Conservation (phyloP, 2,113 vertebrate genomes). For the Oenanthe oenanthe region DNA sequence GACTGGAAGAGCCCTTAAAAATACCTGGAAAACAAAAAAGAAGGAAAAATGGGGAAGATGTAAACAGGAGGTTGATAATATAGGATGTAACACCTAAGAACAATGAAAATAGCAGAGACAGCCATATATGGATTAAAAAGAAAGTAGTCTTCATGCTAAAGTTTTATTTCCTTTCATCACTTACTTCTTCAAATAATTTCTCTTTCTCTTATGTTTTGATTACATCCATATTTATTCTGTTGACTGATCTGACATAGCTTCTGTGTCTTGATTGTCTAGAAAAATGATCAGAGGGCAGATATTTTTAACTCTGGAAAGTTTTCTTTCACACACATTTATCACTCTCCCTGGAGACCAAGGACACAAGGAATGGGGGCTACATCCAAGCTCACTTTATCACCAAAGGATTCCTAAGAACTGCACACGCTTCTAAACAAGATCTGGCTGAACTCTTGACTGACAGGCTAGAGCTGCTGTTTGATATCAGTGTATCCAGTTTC, state of each 20-base stretch:
- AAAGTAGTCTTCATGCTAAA: not conserved
- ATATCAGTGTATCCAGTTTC: slow-evolving; percentile 21
- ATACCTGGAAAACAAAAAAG: not conserved
- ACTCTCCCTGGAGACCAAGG: slow-evolving; percentile 40
- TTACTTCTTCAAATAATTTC: not conserved
- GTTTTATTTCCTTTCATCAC: not conserved
- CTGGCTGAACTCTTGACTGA: slow-evolving; percentile 47
- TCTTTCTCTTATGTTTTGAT: not conserved
- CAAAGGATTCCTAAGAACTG: slow-evolving; percentile 26
- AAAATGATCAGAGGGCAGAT: slow-evolving; percentile 10
- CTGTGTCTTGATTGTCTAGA: not conserved
- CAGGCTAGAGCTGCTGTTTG: slow-evolving; percentile 29
- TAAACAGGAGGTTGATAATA: not conserved
- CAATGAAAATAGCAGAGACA: not conserved
- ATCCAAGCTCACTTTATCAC: slow-evolving; percentile 32
- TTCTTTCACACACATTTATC: slow-evolving; percentile 13
- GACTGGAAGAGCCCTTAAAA: not conserved
- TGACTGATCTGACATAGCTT: not conserved
- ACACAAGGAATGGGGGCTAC: slow-evolving; percentile 9
- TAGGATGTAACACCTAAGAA: not conserved
- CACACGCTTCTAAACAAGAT: slow-evolving; percentile 5
- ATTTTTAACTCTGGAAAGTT: slow-evolving; percentile 34
- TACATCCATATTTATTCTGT: not conserved
- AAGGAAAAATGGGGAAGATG: not conserved
- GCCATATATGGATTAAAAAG: not conserved